phyloP scores from a whole-genome alignment of 1,140 invertebrate genomes.

The Ceratoteleas bidentatus region DNA sequence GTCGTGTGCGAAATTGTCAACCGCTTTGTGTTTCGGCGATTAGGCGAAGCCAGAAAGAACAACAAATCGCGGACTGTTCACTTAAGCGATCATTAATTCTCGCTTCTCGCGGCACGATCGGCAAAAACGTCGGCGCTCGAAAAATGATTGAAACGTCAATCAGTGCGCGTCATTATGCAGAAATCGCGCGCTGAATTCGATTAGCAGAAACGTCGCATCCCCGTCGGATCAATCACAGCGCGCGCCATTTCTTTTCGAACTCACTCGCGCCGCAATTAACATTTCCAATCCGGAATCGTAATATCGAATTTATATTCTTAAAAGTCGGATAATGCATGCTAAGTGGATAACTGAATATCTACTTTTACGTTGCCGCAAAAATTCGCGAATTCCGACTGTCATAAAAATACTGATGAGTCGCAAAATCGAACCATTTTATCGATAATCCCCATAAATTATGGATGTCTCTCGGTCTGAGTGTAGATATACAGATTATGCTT shows the following conservation, averaged over 20 bases:
- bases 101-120: constrained; percentile 34
- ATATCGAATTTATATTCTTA: not conserved
- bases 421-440: too few species aligned
- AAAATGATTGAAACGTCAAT: constrained; percentile 53
- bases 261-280: not conserved
- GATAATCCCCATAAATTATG: too few species aligned
- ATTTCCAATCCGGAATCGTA: not conserved
- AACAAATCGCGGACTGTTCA: constrained; percentile 4
- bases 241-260: not conserved
- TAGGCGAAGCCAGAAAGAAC: constrained; percentile 10
- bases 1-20: constrained; percentile 25
- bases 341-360: not conserved
- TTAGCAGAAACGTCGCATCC: constrained; percentile 22
- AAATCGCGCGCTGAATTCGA: constrained; percentile 7
- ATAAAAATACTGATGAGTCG: too few species aligned
- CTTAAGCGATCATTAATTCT: constrained; percentile 44
- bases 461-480: too few species aligned
- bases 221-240: not conserved
- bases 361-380: not conserved
- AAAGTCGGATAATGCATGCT: not conserved
- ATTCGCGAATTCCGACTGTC: not conserved
- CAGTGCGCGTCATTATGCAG: constrained; percentile 32
- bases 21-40: constrained; percentile 11
- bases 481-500: too few species aligned
- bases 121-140: constrained; percentile 3